These are phyloP conservation scores for Anthoscopus minutus DNA, from an alignment of 2,113 vertebrate genomes.

Conservation along the genomic window DNA sequence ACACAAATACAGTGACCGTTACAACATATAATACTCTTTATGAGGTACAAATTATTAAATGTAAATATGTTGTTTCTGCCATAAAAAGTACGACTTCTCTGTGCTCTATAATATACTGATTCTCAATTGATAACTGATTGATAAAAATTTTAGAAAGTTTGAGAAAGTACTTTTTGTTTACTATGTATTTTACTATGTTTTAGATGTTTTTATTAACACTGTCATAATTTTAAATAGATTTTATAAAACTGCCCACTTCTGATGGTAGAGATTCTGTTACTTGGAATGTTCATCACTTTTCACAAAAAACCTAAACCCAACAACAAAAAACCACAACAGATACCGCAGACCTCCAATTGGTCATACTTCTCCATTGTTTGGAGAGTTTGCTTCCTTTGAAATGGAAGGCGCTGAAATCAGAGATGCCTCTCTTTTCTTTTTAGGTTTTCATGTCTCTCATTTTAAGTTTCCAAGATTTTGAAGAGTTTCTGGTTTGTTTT, in stretches of 20 bases:
- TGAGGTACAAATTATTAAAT: slow-evolving; percentile 77
- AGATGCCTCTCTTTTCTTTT: not conserved
- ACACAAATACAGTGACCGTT: slow-evolving; percentile 88
- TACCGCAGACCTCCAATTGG: not conserved
- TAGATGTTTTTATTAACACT: not conserved
- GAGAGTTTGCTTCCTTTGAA: not conserved
- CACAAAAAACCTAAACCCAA: no score
- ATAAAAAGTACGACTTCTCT: not conserved
- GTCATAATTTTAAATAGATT: not conserved
- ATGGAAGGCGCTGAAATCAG: not conserved
- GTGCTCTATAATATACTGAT: not conserved
- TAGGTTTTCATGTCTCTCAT: not conserved
- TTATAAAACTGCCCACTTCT: not conserved
- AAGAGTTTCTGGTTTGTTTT: not conserved
- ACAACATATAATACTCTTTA: slow-evolving; percentile 96
- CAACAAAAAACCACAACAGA: not conserved
- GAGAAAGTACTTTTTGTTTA: not conserved
- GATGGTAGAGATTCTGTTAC: not conserved
- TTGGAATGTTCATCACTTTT: not conserved
- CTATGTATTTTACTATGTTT: not conserved
- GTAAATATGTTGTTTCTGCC: not conserved
- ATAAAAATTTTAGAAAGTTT: not conserved
- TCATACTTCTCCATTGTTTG: not conserved
- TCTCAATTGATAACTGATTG: no score
- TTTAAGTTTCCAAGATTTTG: not conserved